Conservation (phyloP, 2,113 vertebrate genomes). For the Varanus komodoensis region DNA sequence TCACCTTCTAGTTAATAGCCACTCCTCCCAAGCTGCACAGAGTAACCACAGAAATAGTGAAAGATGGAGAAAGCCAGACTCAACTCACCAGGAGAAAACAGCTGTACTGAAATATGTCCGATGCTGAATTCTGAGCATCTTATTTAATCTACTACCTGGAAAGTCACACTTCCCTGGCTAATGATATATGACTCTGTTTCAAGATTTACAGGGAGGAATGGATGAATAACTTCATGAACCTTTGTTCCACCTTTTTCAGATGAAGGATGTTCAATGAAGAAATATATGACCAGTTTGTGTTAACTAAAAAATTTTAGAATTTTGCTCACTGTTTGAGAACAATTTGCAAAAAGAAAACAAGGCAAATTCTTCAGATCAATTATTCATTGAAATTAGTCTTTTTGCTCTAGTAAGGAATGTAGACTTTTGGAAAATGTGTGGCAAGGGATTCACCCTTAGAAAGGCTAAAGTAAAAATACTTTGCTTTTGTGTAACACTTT, state of each 20-base stretch:
- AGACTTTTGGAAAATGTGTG: conserved; percentile 75
- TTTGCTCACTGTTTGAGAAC: conserved; percentile 74
- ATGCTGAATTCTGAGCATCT: conserved; percentile 37
- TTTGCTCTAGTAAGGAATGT: conserved; percentile 71
- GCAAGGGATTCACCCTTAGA: conserved; percentile 72
- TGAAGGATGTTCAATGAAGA: conserved; percentile 56
- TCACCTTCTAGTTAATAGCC: neutral
- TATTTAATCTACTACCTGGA: conserved; percentile 46
- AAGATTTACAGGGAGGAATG: neutral
- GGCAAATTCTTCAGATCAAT: conserved; percentile 77
- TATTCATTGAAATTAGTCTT: conserved; percentile 77
- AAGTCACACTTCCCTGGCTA: conserved; percentile 46
- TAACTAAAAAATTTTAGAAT: conserved; percentile 67
- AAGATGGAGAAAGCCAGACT: neutral
- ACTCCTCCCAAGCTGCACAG: neutral
- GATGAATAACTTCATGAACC: conserved; percentile 29
- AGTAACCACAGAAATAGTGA: neutral
- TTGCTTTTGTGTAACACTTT: conserved; percentile 62
- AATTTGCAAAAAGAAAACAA: conserved; percentile 78
- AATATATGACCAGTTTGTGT: conserved; percentile 62
- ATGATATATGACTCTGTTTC: conserved; percentile 42
- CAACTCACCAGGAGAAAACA: neutral
- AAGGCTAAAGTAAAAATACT: conserved; percentile 67
- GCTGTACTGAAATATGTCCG: neutral
- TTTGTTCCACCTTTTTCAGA: conserved; percentile 24